Evolutionary conservation across 2,888 invertebrate genomes (phyloP), one percentile per base, ranked within the genome.

Genomic region (Phortica magna): DNA sequence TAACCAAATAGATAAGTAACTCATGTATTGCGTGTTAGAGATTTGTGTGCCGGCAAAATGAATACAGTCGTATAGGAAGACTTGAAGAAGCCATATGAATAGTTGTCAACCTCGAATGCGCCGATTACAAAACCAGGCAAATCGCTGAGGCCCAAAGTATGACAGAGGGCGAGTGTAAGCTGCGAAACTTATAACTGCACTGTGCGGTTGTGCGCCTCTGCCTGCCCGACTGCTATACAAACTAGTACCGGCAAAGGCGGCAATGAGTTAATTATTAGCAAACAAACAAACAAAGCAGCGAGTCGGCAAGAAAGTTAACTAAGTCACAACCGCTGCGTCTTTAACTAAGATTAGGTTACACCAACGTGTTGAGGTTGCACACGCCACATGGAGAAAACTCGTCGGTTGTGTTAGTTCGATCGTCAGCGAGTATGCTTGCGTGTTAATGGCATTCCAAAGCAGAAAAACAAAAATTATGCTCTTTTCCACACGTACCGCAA

Each of bases 281-380:
- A 71, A 55, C 70, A 71, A 61, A 55, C 55, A 14, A 55, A n/a
- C 2, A n/a, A n/a, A 14, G 7, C 7, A 55, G 17, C 17, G 19
- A 61, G 61, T 10, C 17, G 61, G 10, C 17, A 19, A 61, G 61
- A 17, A 61, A 61, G 61, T 73, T 73, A 73, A 73, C 57, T 59
- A 73, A 59, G 57, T 57, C 73, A 17, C n/a, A 73, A 22, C 39
- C n/a, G n/a, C 22, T 71, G 79, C 80, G 48, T 65, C 77, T 73
- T 22, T 61, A 80, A 72, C 74, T 55, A 10, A 71, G 70, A 71
- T 71, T 71, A 71, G 19, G 53, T 71, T 71, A 17, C 70, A 22
- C 53, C 31, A 71, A 22, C 14, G 61, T 39, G n/a, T 73, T 78
- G 80, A 76, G 81, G 84, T 83, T 84, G 82, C 80, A 80, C 82